Base-by-base conservation (phyloP, 1,140 invertebrate genomes). In the Daktulosphaira vitifoliae region DNA sequence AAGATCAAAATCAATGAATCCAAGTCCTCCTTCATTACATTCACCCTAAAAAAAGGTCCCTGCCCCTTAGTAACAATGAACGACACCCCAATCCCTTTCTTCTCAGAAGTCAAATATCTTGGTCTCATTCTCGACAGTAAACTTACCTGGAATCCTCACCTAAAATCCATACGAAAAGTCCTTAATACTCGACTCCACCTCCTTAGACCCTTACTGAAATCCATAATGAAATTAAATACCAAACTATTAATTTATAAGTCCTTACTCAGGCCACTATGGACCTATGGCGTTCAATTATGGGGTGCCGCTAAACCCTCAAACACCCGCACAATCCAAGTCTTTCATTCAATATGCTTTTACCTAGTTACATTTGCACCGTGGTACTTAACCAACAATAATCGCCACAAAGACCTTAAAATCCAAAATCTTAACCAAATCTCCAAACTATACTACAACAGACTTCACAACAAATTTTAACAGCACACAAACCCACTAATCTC, bases 361-460 rank as follows among this genome's bases (percentile, higher is more conserved):
- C 11, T 18, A 13, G 46, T 64, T 46, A 2, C 42, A 1, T 44
- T 16, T 13, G 11, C 23, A 6, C 25, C 13, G 11, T 64, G 16
- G 38, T 25, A 64, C 8, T 8, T 42, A 5, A 44, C 42, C n/a
- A 64, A 44, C 20, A 46, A 29, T 5, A 8, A 16, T 11, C 42
- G 22, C 2, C 56, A 64, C n/a, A 48, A 29, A 15, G 15, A 44
- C 37, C 26, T 64, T 37, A 37, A 42, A 37, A 54, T 54, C 3
- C 8, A 54, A 37, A 20, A 26, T 20, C 26, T 54, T 22, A 29
- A 38, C 1, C 18, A 54, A 25, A n/a, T 42, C 16, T 37, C 22
- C 29, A 54, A 50, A 50, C 22, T n/a, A 29, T 50, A 50, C 13
- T 50, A 50, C 6, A 50, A 7, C 6, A 29, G 25, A 50, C 25